phyloP scores from a whole-genome alignment of 2,797 vertebrate species.

The Eutrigla gurnardus region DNA sequence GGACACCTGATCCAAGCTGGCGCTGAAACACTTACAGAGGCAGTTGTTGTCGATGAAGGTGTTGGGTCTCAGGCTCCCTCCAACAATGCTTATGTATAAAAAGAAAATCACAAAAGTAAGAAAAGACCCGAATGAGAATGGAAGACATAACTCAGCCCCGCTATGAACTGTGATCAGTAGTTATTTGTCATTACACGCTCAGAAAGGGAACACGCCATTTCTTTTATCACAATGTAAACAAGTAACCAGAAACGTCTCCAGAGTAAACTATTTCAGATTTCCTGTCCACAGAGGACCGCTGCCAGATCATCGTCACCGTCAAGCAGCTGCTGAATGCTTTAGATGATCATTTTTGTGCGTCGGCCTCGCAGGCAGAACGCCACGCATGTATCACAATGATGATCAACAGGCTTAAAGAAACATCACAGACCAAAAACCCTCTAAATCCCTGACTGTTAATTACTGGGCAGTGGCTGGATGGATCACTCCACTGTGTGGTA shows the following conservation, averaged over 20 bases:
- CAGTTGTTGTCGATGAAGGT: background rate
- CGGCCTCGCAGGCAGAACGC: constrained; percentile 1
- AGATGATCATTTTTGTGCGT: constrained; percentile 6
- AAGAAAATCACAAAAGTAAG: background rate
- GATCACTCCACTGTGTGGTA: constrained; percentile 69
- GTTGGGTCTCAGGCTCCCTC: background rate
- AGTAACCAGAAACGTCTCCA: constrained; percentile 11
- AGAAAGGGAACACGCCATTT: background rate
- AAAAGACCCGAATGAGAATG: background rate
- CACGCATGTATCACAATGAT: constrained; percentile 14
- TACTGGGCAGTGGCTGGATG: constrained; percentile 67
- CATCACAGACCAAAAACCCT: constrained; percentile 57
- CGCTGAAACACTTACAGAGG: background rate
- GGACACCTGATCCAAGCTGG: background rate
- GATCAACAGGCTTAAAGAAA: constrained; percentile 70
- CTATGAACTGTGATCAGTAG: background rate
- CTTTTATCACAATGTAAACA: background rate
- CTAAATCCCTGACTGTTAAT: constrained; percentile 76
- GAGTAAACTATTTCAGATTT: background rate
- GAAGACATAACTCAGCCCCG: constrained; percentile 1
- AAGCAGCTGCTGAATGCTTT: constrained; percentile 5
- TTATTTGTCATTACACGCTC: background rate
- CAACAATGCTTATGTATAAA: background rate
- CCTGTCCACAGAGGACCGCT: background rate
- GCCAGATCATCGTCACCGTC: constrained; percentile 2